Conservation (phyloP, 2,113 vertebrate species). For the Sinocyclocheilus maitianheensis region DNA sequence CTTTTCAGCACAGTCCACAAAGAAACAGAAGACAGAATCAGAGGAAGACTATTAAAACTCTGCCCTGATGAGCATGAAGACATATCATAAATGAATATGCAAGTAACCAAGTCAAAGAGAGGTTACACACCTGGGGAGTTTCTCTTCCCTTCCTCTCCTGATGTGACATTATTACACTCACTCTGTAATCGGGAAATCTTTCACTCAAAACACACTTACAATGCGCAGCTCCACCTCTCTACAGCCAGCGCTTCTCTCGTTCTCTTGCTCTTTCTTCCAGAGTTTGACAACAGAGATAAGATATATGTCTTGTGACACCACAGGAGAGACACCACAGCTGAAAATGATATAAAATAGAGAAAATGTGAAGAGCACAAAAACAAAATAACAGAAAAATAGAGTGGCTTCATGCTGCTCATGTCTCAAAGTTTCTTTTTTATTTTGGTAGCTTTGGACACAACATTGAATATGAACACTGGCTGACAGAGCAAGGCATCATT, state of each 20-base stretch:
- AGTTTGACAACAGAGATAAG: slow-evolving; percentile 15
- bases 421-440: background rate
- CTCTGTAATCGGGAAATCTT: slow-evolving; percentile 33
- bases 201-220: slow-evolving; percentile 12
- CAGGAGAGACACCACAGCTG: slow-evolving; percentile 10
- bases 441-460: background rate
- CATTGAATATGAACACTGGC: background rate
- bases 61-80: slow-evolving; percentile 26
- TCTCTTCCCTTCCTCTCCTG: background rate
- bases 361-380: background rate
- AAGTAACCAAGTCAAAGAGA: slow-evolving; percentile 42
- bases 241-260: background rate
- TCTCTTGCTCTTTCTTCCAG: background rate
- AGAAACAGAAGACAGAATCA: background rate
- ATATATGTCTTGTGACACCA: slow-evolving; percentile 40
- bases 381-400: background rate
- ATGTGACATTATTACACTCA: slow-evolving; percentile 28
- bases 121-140: slow-evolving; percentile 28
- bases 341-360: background rate
- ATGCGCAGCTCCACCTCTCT: background rate
- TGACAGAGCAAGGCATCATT: background rate
- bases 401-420: background rate
- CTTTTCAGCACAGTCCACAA: background rate
- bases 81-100: slow-evolving; percentile 47
- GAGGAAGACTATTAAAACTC: slow-evolving; percentile 22